phyloP scores from a whole-genome alignment of 2,113 vertebrate species.

The Crotalus viridis region DNA sequence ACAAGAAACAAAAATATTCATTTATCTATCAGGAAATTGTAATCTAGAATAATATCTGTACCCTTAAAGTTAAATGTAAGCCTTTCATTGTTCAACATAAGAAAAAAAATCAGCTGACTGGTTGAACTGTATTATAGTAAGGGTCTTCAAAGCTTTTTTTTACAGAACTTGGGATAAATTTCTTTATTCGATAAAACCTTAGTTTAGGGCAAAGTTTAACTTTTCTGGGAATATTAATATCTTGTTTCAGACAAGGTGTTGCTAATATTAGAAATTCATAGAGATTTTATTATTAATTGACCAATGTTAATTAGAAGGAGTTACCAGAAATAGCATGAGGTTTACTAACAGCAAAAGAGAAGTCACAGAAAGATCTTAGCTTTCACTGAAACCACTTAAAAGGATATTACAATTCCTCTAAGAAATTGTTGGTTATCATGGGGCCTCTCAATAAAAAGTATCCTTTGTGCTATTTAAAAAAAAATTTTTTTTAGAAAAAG shows the following conservation, averaged over 20 bases:
- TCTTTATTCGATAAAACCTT: constrained; percentile 69
- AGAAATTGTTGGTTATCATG: constrained; percentile 70
- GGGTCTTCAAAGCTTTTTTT: constrained; percentile 73
- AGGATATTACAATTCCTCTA: constrained; percentile 78
- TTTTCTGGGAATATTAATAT: constrained; percentile 67
- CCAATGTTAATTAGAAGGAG: constrained; percentile 83
- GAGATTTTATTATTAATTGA: constrained; percentile 76
- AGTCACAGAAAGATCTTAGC: constrained; percentile 79
- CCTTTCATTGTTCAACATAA: constrained; percentile 66
- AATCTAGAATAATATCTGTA: constrained; percentile 77
- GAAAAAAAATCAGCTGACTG: constrained; percentile 68
- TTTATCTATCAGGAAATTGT: constrained; percentile 77
- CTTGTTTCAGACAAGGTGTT: constrained; percentile 77
- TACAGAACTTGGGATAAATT: constrained; percentile 69
- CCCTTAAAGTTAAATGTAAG: constrained; percentile 72
- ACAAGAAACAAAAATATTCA: constrained; percentile 72
- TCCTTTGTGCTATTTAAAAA: constrained; percentile 68
- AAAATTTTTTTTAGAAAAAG: constrained; percentile 36
- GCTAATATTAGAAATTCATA: constrained; percentile 82
- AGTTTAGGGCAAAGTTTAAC: constrained; percentile 71
- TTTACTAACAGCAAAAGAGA: constrained; percentile 76
- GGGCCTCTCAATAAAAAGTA: constrained; percentile 65
- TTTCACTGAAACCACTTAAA: constrained; percentile 79
- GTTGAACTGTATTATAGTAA: constrained; percentile 64
- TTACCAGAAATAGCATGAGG: constrained; percentile 82